Percentiles rank a stretch among this genome's conserved stretches.
phyloP scores from a whole-genome alignment of 2,797 vertebrate species.

The Botia kubotai region DNA sequence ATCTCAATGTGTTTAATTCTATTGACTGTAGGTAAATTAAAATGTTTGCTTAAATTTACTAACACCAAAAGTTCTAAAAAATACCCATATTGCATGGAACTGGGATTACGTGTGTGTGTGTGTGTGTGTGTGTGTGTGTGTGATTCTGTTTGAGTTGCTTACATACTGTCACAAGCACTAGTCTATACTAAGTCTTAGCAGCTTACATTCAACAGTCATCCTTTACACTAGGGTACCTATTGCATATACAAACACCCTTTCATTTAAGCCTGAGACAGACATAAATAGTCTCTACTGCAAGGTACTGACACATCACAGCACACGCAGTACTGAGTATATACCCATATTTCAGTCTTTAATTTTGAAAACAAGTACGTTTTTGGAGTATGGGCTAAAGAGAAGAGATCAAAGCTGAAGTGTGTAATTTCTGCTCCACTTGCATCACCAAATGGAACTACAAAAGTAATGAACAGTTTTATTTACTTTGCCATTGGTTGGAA shows the following conservation, averaged over 20 bases:
- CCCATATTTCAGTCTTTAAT: slow-evolving; percentile 27
- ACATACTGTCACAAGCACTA: slow-evolving; percentile 17
- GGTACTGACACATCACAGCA: slow-evolving; percentile 32
- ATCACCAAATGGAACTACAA: background rate
- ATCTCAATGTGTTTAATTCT: background rate
- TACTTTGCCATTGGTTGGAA: background rate
- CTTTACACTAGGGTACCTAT: slow-evolving; percentile 31
- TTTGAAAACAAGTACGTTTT: slow-evolving; percentile 7
- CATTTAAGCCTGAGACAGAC: slow-evolving; percentile 41
- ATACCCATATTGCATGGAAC: slow-evolving; percentile 20
- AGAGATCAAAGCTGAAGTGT: slow-evolving; percentile 1
- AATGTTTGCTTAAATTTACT: background rate
- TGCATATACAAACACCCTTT: slow-evolving; percentile 47
- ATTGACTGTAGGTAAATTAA: slow-evolving; percentile 7
- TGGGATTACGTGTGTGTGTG: background rate
- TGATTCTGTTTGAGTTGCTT: slow-evolving; percentile 19
- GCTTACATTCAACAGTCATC: slow-evolving; percentile 42
- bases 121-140: background rate
- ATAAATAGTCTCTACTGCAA: slow-evolving; percentile 46
- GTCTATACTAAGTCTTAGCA: slow-evolving; percentile 47
- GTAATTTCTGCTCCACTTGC: background rate
- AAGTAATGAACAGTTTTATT: background rate
- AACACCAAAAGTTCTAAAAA: background rate
- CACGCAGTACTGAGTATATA: slow-evolving; percentile 14
- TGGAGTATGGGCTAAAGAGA: background rate